Base-by-base conservation (phyloP, 2,797 vertebrate species). In the Tenualosa ilisha region DNA sequence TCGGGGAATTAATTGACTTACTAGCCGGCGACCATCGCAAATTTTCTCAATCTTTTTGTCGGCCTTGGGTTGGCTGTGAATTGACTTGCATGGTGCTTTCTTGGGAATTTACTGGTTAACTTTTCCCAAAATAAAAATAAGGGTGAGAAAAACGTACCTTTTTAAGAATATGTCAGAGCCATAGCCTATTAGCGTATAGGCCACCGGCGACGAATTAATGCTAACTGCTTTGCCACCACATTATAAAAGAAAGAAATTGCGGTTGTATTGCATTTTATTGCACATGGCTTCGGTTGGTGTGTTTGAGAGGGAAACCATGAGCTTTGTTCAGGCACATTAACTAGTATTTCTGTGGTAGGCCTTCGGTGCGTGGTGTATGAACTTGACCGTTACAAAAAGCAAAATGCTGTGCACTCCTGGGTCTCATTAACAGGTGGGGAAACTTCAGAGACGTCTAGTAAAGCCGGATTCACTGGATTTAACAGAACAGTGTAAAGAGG, bases 381-480 rank as follows among this genome's bases (percentile, higher is more conserved):
- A 26, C 15, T 22, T 46, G 9, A 15, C 37, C 50, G 68, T 83
- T 22, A 40, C 72, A 46, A 46, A 46, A 43, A 22, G 40, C 72
- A 79, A 79, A 17, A 79, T 79, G 31, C 68, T 72, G 68, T 72
- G 72, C 46, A 79, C 20, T 20, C 37, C 72, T 79, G 72, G 72
- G 17, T 79, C 17, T 79, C 89, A 49, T 94, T 91, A 93, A 88
- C 94, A 99, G 98, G 97, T 97, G 86, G 98, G 98, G 81, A 96
- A 98, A 5, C 94, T 98, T 88, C 97, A 99, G 89, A 96, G 96
- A 92, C 96, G 95, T 90, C 91, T 98, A 86, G 96, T 98, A 88
- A 97, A 97, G 93, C 97, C 97, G 26, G 97, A 98, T 93, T 94
- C 94, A 82, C 91, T 96, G 92, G 97, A 98, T 37, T 92, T 99